These are phyloP conservation scores for Argentina silus DNA, from an alignment of 2,797 vertebrate species.

Conservation along the genomic window DNA sequence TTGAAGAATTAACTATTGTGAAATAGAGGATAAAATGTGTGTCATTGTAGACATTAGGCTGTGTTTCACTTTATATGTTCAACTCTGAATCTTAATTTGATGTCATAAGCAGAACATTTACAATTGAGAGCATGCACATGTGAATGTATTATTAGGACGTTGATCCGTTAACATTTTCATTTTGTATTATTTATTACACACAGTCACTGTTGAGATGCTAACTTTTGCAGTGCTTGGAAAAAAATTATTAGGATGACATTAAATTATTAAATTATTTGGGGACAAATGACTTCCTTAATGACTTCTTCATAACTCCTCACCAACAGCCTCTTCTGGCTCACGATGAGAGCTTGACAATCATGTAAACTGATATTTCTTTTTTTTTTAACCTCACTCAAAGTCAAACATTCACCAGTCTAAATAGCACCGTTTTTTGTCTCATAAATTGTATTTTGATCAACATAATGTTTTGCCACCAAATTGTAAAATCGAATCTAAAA, in stretches of 20 bases:
- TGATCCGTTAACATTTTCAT: conserved; percentile 46
- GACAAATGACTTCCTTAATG: neutral
- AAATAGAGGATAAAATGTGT: conserved; percentile 32
- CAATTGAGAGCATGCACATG: conserved; percentile 47
- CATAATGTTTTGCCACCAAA: neutral
- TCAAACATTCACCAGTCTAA: too few relatives aligned
- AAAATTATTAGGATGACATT: conserved; percentile 56
- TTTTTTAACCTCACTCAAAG: too few relatives aligned
- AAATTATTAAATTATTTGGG: conserved; percentile 67
- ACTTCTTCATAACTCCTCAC: neutral
- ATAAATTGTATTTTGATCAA: too few relatives aligned
- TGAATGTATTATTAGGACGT: conserved; percentile 50
- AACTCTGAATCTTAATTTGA: conserved; percentile 33
- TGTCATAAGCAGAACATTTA: conserved; percentile 27
- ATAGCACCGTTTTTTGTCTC: too few relatives aligned
- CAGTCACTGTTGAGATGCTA: conserved; percentile 65
- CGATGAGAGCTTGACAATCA: neutral
- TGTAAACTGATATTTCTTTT: too few relatives aligned
- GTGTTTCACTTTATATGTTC: conserved; percentile 56
- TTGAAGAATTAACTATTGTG: neutral
- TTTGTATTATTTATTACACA: conserved; percentile 72
- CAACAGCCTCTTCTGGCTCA: neutral
- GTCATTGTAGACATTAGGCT: conserved; percentile 44
- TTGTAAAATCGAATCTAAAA: neutral
- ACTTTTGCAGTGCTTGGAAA: conserved; percentile 60